phyloP scores from a whole-genome alignment of 2,797 vertebrate species.

The Gallinago solitaria region DNA sequence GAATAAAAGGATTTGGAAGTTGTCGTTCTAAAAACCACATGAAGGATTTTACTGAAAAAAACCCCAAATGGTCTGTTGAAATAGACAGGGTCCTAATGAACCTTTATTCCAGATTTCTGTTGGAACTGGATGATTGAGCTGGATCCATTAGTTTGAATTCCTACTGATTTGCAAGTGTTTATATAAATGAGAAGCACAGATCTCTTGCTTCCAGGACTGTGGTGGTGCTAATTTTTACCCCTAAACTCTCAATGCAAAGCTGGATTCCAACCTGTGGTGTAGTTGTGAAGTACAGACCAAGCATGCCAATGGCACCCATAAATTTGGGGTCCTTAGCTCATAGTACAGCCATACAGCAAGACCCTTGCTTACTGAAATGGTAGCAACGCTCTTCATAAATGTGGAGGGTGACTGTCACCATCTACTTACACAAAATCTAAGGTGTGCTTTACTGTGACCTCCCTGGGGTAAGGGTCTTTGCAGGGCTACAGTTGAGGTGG shows the following conservation, averaged over 20 bases:
- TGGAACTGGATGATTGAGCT: neutral
- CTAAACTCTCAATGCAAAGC: neutral
- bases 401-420: neutral
- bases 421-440: neutral
- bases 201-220: neutral
- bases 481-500: neutral
- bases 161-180: neutral
- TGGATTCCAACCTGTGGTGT: neutral
- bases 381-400: neutral
- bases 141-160: neutral
- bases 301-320: neutral
- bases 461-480: neutral
- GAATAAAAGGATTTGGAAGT: constrained; percentile 52
- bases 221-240: neutral
- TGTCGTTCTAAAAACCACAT: neutral
- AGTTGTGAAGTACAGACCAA: neutral
- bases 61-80: neutral
- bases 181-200: neutral
- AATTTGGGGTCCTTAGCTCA: neutral
- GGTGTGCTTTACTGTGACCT: neutral
- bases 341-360: neutral
- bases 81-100: neutral
- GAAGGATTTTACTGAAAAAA: neutral
- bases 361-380: neutral
- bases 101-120: neutral